Evolutionary conservation across 2,888 invertebrate genomes (phyloP).

Genomic region (Rhagonycha fulva): DNA sequence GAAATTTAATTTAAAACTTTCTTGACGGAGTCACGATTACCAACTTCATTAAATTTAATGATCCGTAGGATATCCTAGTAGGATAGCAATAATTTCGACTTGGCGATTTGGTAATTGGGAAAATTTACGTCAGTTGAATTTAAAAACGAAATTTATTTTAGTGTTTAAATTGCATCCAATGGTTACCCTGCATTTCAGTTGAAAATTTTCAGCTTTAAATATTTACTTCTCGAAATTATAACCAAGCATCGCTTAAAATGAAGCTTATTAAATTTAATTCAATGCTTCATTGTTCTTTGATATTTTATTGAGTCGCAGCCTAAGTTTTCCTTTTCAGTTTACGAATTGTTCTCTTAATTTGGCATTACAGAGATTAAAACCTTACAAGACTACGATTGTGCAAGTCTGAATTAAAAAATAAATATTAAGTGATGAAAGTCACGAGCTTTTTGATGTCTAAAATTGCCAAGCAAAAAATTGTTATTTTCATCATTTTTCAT

Average conservation of each 20-base stretch:
- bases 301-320: not conserved
- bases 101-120: not conserved
- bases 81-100: not conserved
- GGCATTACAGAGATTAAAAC: not conserved
- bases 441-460: not conserved
- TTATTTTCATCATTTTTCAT: not conserved
- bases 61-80: not conserved
- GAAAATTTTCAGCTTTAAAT: not conserved
- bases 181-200: not conserved
- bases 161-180: not conserved
- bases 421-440: not conserved
- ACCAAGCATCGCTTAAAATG: not conserved
- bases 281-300: not conserved
- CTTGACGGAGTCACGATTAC: not conserved
- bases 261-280: not conserved
- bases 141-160: not conserved
- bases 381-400: not conserved
- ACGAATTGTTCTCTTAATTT: not conserved
- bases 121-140: not conserved
- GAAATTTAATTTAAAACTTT: not conserved
- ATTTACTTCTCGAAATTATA: not conserved
- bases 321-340: not conserved
- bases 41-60: not conserved
- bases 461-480: not conserved
- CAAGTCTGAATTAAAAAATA: not conserved